Evolutionary conservation across 2,888 invertebrate species (phyloP).

Genomic region (Sminthurinus aureus): DNA sequence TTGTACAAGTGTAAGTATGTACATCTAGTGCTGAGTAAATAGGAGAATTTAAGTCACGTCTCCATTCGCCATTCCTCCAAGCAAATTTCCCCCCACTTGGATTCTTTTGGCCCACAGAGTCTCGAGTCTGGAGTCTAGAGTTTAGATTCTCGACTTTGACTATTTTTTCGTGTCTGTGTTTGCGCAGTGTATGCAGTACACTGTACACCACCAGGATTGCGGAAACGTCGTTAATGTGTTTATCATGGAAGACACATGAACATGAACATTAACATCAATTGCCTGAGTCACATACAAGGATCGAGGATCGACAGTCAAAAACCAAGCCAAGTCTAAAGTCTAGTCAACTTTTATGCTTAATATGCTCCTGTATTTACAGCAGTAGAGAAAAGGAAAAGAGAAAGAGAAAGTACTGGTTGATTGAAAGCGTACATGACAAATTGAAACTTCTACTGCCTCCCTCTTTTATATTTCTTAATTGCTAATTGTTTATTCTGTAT

Average conservation of each 20-base stretch:
- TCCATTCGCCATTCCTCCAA: neutral
- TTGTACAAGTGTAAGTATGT: too few relatives aligned
- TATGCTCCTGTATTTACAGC: neutral
- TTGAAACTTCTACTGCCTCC: too few relatives aligned
- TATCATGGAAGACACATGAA: neutral
- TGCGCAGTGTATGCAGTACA: too few relatives aligned
- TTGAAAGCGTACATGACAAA: too few relatives aligned
- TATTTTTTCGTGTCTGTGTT: too few relatives aligned
- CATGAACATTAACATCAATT: neutral
- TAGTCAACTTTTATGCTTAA: neutral
- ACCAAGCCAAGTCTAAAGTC: neutral
- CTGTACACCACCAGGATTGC: neutral
- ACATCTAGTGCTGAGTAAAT: neutral
- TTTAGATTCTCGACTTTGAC: too few relatives aligned
- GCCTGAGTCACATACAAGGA: neutral
- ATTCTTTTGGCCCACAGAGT: neutral
- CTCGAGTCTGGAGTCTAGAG: too few relatives aligned
- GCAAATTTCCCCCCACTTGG: neutral
- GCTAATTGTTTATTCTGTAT: too few relatives aligned
- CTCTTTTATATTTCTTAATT: too few relatives aligned
- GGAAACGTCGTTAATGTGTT: neutral
- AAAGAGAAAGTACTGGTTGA: too few relatives aligned
- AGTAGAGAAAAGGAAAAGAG: too few relatives aligned
- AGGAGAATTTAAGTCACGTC: conserved; percentile 14
- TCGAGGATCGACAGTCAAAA: neutral